Conservation (phyloP, 2,113 vertebrate genomes). For the Pholis gunnellus region DNA sequence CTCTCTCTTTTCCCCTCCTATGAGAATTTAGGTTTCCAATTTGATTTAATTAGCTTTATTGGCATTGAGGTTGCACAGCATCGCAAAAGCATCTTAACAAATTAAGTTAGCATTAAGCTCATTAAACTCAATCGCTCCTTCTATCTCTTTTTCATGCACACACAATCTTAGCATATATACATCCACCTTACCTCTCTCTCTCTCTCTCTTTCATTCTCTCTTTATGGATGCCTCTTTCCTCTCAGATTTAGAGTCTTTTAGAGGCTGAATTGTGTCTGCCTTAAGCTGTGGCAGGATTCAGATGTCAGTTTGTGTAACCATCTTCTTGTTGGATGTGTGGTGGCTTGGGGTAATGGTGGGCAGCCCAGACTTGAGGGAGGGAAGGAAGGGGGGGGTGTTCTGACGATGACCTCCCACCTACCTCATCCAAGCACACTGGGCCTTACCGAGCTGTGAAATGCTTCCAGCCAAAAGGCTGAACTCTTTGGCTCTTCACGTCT, state of each 20-base stretch:
- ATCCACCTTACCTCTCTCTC: neutral
- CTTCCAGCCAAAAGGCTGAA: slow-evolving; percentile 10
- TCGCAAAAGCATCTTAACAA: slow-evolving; percentile 52
- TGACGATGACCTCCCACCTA: slow-evolving; percentile 41
- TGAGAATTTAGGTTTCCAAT: slow-evolving; percentile 28
- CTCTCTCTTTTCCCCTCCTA: neutral
- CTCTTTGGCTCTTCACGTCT: neutral
- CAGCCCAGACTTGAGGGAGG: slow-evolving; percentile 5
- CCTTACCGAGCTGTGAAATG: slow-evolving; percentile 47
- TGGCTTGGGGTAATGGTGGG: slow-evolving; percentile 29
- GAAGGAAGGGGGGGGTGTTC: neutral
- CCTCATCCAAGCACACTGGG: slow-evolving; percentile 21
- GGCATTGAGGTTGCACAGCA: slow-evolving; percentile 23
- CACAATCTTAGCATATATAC: neutral
- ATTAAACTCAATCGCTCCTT: slow-evolving; percentile 30
- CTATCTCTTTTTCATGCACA: slow-evolving; percentile 1
- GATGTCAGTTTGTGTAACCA: slow-evolving; percentile 52
- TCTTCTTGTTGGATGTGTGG: slow-evolving; percentile 28
- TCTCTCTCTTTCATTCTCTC: neutral
- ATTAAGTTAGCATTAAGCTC: slow-evolving; percentile 39
- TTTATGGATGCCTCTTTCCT: neutral
- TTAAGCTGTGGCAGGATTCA: slow-evolving; percentile 49
- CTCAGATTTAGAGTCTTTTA: slow-evolving; percentile 37
- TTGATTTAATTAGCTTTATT: slow-evolving; percentile 54
- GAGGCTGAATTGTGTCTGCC: slow-evolving; percentile 42